Base-by-base conservation (phyloP, 2,797 vertebrate species). In the Gobionotothen gibberifrons region DNA sequence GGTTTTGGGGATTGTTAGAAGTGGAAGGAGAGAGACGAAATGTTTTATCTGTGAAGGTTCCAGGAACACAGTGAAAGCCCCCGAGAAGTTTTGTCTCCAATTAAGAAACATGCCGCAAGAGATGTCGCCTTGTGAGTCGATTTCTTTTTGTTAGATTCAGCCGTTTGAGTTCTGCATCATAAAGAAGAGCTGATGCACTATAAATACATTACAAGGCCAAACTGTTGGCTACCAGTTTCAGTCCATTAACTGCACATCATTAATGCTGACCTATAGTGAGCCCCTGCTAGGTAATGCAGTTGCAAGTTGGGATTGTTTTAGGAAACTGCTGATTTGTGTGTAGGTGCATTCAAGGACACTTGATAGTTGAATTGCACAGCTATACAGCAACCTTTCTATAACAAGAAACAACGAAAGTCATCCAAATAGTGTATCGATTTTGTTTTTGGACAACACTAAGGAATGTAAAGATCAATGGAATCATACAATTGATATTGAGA, bases 21-120 rank as follows among this genome's bases (percentile, higher is more conserved):
- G 43, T 49, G 26, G 51, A 74, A 52, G 53, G 44, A 70, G 49
- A 48, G 61, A 60, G 59, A 51, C 1, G 0, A 46, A 57, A 52
- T 67, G 63, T 63, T 85, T 82, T 39, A 74, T 76, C 76, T 72
- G 56, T 17, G 17, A 66, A 63, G 22, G 46, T 58, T 57, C n/a
- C 42, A 54, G 58, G 29, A 5, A 53, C 36, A 21, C 60, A 49
- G 26, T 1, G 22, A 7, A 11, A 51, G 29, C 52, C 67, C 56
- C 40, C 4, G 21, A 68, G 74, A 60, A 46, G 71, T 73, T 75
- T 32, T 74, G 78, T 63, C 32, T 80, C 47, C 58, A 69, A 58
- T 86, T 79, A 72, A 22, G 63, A 21, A 76, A 72, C 61, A 48
- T 3, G 64, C 36, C 48, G 82, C 15, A 12, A 42, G 5, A 9